Evolutionary conservation across 2,888 invertebrate species (phyloP), one percentile per base, ranked within the genome.

Genomic region (Alloscopus bannaensis): DNA sequence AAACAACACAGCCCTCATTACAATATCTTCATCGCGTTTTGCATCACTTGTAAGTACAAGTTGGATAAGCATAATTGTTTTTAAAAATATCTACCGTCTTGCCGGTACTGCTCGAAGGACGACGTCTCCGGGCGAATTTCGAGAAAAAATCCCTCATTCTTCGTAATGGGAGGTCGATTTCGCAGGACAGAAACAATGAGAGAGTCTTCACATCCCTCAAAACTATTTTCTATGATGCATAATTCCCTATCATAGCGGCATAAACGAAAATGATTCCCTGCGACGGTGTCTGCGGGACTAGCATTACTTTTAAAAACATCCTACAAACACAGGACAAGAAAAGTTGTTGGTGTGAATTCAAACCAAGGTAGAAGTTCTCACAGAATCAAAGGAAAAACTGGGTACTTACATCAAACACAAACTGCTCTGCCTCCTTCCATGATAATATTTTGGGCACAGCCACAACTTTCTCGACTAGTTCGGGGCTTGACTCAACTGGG

Each of bases 181-280:
- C 78, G 80, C 3, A 83, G 24, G 0, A 65, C 78, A 6, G 73
- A 26, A 3, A 76, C 87, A 77, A 90, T 88, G 0, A 87, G 80
- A 57, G 90, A 89, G 3, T 91, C 88, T 50, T 92, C 91, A 60
- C 88, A 88, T 0, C 89, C 90, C 81, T 93, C 93, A 86, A 92
- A 93, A 73, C 93, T 93, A 80, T 91, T 90, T 81, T 93, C 91
- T 28, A 94, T 91, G 11, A 91, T 90, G 81, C 93, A 93, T 77
- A 90, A 90, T 57, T 89, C 88, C 70, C 91, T 90, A 86, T 94
- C 92, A 86, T 93, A 95, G 71, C 90, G 91, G 22, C 94, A 94
- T 28, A 95, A 89, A 3, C 94, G 91, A 86, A 82, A n/a, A n/a
- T n/a, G n/a, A n/a, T n/a, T 3, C 36, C 68, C 28, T 52, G n/a